These are phyloP conservation scores for Parochlus steinenii DNA, from an alignment of 2,888 invertebrate species.

Conservation along the genomic window DNA sequence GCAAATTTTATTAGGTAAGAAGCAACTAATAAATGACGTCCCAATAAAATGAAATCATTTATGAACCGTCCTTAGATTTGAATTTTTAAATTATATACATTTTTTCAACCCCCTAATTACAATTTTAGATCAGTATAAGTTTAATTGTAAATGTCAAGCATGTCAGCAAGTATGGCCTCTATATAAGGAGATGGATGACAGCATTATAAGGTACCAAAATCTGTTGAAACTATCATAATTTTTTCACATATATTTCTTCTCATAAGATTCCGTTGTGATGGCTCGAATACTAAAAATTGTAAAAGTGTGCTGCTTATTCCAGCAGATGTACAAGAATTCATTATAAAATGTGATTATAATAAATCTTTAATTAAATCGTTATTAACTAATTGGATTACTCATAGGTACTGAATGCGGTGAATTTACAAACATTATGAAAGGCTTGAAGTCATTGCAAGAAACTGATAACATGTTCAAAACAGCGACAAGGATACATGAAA, in stretches of 20 bases:
- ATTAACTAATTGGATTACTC: too few species aligned
- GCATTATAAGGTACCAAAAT: conserved; percentile 42
- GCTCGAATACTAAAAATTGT: conserved; percentile 39
- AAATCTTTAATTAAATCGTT: too few species aligned
- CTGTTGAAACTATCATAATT: conserved; percentile 1
- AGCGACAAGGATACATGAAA: conserved; percentile 42
- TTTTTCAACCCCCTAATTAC: too few species aligned
- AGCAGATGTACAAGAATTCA: conserved; percentile 46
- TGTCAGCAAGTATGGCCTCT: conserved; percentile 65
- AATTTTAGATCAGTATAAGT: conserved; percentile 75
- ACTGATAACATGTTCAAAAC: conserved; percentile 50
- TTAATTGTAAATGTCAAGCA: conserved; percentile 61
- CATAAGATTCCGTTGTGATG: conserved; percentile 38
- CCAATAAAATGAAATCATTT: conserved; percentile 26
- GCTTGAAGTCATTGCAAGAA: conserved; percentile 47
- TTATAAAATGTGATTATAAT: conserved; percentile 56
- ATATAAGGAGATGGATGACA: conserved; percentile 51
- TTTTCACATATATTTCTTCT: conserved; percentile 4
- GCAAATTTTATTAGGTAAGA: too few species aligned
- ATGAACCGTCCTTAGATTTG: conserved; percentile 7
- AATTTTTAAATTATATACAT: too few species aligned
- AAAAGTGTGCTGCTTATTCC: conserved; percentile 45
- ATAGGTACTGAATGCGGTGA: conserved; percentile 46
- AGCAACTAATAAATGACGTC: too few species aligned
- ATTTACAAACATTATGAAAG: conserved; percentile 54